phyloP scores from a whole-genome alignment of 2,888 invertebrate species.

The Scrobipalpa costella region DNA sequence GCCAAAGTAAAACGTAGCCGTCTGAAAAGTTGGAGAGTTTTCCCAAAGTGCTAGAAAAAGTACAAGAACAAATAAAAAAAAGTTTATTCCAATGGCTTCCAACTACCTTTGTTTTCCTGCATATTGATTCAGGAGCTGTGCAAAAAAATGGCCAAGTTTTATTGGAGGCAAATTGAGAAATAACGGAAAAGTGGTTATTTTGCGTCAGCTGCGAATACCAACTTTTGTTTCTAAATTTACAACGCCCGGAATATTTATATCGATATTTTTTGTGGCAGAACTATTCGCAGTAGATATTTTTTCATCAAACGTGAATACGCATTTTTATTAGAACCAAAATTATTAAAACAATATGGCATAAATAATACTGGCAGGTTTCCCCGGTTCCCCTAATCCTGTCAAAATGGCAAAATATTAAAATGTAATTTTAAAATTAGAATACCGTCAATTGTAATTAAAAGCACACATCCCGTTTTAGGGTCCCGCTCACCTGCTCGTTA shows the following conservation, averaged over 20 bases:
- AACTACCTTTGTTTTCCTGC: constrained; percentile 24
- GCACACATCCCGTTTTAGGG: constrained; percentile 18
- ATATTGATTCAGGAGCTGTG: constrained; percentile 23
- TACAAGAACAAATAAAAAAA: constrained; percentile 30
- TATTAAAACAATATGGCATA: neutral
- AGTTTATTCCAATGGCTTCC: constrained; percentile 27
- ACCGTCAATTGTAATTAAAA: constrained; percentile 17
- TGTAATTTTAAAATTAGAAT: constrained; percentile 12
- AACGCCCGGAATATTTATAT: neutral
- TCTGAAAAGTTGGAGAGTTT: constrained; percentile 43
- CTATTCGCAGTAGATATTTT: neutral
- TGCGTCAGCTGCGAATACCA: neutral
- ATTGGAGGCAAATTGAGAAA: constrained; percentile 8
- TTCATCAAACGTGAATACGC: neutral
- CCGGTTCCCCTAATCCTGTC: constrained; percentile 4
- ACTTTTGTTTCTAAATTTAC: neutral
- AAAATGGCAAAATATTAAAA: constrained; percentile 16
- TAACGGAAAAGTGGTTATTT: neutral
- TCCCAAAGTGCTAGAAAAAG: constrained; percentile 33
- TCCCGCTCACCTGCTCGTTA: constrained; percentile 35
- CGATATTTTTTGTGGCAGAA: neutral
- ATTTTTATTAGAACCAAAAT: neutral
- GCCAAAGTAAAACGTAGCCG: constrained; percentile 34
- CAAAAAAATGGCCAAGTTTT: constrained; percentile 14
- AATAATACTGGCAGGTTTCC: neutral